Percentiles rank a stretch among this genome's conserved stretches.
Conservation (phyloP, 1,140 invertebrate genomes). For the Probaryconus sp. region DNA sequence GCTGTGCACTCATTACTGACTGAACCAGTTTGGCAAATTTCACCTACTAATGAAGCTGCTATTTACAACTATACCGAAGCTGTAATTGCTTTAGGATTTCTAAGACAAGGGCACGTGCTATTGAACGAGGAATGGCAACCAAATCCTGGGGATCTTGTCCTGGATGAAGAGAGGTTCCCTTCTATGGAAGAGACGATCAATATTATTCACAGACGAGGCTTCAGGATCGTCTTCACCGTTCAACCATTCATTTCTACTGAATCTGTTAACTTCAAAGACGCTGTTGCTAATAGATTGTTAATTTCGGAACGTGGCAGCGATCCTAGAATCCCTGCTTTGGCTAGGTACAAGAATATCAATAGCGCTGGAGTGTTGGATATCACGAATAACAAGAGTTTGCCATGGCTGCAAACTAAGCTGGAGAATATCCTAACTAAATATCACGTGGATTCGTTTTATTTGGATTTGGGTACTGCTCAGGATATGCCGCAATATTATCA, state of each 20-base stretch:
- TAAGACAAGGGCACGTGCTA: constrained; percentile 88
- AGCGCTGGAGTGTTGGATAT: constrained; percentile 91
- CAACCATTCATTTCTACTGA: constrained; percentile 93
- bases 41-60: constrained; percentile 83
- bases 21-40: constrained; percentile 91
- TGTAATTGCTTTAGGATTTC: constrained; percentile 85
- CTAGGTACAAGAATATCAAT: constrained; percentile 85
- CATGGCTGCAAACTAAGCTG: constrained; percentile 89
- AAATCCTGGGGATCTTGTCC: constrained; percentile 86
- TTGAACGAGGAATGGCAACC: constrained; percentile 92
- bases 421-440: constrained; percentile 84
- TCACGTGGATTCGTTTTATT: constrained; percentile 92
- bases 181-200: constrained; percentile 87
- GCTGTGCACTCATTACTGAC: constrained; percentile 86
- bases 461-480: constrained; percentile 92
- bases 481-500: constrained; percentile 92
- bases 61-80: constrained; percentile 90
- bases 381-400: constrained; percentile 87
- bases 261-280: constrained; percentile 87
- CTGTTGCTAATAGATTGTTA: constrained; percentile 84
- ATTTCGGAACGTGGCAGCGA: constrained; percentile 86
- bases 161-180: constrained; percentile 86
- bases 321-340: constrained; percentile 85
- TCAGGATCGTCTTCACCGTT: constrained; percentile 89
- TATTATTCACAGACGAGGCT: constrained; percentile 89